Evolutionary conservation across 2,113 vertebrate genomes (phyloP).

Genomic region (Zosterops lateralis): DNA sequence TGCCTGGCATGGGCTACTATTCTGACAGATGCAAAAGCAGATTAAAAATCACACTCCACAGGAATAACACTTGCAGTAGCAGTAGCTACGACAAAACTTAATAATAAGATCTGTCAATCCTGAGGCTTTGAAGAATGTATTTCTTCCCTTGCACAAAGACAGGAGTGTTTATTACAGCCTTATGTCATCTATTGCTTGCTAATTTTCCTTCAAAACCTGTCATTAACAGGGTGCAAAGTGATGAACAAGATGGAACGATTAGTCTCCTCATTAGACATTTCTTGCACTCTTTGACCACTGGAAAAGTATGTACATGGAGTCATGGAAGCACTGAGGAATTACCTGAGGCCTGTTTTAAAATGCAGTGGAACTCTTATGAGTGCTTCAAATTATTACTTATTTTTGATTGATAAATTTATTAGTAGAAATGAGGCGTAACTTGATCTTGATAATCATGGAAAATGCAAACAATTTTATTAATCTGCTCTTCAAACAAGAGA

Average conservation of each 20-base stretch:
- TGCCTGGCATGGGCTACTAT: neutral
- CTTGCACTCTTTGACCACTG: neutral
- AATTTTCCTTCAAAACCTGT: neutral
- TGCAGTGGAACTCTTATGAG: neutral
- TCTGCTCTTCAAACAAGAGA: neutral
- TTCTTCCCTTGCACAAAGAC: neutral
- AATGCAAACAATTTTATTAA: neutral
- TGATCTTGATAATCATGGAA: neutral
- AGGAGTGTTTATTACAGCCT: neutral
- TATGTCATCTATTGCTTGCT: neutral
- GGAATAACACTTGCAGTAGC: neutral
- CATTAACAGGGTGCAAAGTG: neutral
- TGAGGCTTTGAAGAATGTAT: neutral
- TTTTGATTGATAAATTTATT: neutral
- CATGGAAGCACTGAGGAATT: neutral
- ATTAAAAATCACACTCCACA: neutral
- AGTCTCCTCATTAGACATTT: neutral
- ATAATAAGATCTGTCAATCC: neutral
- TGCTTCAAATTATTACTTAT: neutral
- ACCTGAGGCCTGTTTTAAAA: neutral
- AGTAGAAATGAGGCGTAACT: neutral
- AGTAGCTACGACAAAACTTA: neutral
- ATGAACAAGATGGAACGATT: neutral
- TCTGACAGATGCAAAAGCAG: neutral
- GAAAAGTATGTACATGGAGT: neutral